Conservation (phyloP, 2,797 vertebrate species). For the Chiropotes sagulatus region DNA sequence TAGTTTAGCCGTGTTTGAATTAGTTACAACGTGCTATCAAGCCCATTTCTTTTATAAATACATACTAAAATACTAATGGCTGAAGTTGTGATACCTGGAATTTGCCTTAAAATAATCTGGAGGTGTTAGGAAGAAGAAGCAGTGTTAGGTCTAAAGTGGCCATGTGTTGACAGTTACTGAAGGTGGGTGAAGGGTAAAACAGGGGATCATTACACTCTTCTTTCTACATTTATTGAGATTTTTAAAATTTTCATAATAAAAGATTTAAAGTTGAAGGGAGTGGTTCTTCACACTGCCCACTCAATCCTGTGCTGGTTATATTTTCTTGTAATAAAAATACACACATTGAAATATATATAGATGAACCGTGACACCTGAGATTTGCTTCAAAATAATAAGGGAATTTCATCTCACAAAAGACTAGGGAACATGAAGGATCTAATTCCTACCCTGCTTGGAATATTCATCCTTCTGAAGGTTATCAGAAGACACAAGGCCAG, state of each 20-base stretch:
- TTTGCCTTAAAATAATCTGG: background rate
- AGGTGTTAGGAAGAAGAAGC: background rate
- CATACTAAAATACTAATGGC: background rate
- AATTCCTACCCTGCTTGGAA: background rate
- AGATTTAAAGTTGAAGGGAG: background rate
- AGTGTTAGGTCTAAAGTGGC: background rate
- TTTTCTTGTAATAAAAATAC: background rate
- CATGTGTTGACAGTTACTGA: background rate
- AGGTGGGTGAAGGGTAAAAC: background rate
- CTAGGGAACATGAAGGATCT: background rate
- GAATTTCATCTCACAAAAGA: conserved; percentile 40
- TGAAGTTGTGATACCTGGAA: background rate
- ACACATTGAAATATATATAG: conserved; percentile 40
- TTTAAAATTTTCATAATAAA: conserved; percentile 20
- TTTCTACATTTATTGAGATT: background rate
- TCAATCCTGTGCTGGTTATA: background rate
- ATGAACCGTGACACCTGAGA: conserved; percentile 20
- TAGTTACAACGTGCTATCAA: background rate
- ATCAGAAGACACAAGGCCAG: background rate
- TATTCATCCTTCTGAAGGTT: background rate
- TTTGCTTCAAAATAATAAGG: conserved; percentile 34
- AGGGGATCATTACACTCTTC: background rate
- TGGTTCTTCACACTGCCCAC: background rate
- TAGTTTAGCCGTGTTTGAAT: background rate
- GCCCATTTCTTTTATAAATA: conserved; percentile 21